phyloP scores from a whole-genome alignment of 2,113 vertebrate genomes.

The Blennius ocellaris region DNA sequence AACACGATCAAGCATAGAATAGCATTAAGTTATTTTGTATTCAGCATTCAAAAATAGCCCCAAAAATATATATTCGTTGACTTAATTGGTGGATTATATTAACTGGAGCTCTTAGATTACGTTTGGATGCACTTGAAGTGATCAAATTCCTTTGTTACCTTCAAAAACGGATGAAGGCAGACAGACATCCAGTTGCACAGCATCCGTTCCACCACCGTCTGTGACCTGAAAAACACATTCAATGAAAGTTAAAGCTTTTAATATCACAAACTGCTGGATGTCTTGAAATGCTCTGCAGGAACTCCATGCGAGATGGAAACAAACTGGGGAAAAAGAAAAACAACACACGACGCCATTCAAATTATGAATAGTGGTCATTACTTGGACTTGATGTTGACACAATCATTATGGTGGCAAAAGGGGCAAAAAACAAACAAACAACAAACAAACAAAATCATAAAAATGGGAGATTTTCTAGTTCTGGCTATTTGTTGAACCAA shows the following conservation, averaged over 20 bases:
- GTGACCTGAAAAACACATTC: conserved; percentile 88
- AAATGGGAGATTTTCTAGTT: conserved; percentile 2
- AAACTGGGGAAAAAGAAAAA: not conserved
- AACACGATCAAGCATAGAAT: not conserved
- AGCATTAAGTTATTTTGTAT: not conserved
- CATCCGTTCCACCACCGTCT: conserved; percentile 98
- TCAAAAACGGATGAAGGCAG: conserved; percentile 97
- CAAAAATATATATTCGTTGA: not conserved
- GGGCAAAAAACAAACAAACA: conserved; percentile 4
- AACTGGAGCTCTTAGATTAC: not conserved
- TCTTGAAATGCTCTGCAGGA: too few species aligned
- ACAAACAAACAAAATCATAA: too few species aligned
- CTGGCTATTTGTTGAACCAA: conserved; percentile 25
- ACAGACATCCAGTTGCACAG: conserved; percentile 99
- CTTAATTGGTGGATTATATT: not conserved
- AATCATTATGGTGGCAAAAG: conserved; percentile 36
- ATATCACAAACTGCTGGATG: not conserved
- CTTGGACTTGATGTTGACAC: conserved; percentile 51
- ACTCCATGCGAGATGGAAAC: too few species aligned
- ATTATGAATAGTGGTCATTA: not conserved
- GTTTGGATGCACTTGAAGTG: not conserved
- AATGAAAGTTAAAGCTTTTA: too few species aligned
- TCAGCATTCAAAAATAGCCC: not conserved
- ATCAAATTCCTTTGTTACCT: conserved; percentile 81
- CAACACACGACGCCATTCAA: not conserved